phyloP scores from a whole-genome alignment of 2,113 vertebrate genomes.

The Gambusia affinis region DNA sequence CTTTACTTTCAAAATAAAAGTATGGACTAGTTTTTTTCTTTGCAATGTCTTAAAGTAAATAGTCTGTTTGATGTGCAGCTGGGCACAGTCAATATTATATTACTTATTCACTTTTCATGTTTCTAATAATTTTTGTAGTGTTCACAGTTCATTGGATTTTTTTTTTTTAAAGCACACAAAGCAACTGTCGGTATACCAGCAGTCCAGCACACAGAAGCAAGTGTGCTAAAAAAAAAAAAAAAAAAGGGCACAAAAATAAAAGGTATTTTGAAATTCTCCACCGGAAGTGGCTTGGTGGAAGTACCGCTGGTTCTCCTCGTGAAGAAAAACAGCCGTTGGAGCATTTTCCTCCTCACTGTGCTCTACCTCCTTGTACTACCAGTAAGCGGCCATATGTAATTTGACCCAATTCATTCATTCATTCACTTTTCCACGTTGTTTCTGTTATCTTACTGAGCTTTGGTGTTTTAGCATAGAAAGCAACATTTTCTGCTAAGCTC shows the following conservation, averaged over 20 bases:
- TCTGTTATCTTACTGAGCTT: background rate
- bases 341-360: constrained; percentile 6
- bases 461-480: rapidly evolving
- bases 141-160: no score
- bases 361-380: constrained; percentile 18
- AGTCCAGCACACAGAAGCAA: no score
- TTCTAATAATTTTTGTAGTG: no score
- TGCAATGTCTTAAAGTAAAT: background rate
- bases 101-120: no score
- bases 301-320: rapidly evolving
- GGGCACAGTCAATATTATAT: no score
- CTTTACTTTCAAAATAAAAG: background rate
- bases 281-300: constrained; percentile 16
- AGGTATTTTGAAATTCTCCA: constrained; percentile 41
- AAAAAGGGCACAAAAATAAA: no score
- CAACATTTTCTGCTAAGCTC: background rate
- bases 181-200: no score
- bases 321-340: constrained; percentile 6
- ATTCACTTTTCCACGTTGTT: constrained; percentile 30
- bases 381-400: constrained; percentile 51
- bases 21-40: background rate
- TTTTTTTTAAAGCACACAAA: no score
- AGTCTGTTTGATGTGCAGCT: no score
- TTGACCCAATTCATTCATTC: constrained; percentile 52
- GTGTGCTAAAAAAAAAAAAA: no score